Evolutionary conservation across 37 sponge, comb jelly and placozoan genomes (phyloP), one percentile per base, ranked within the genome.

Genomic region (Oopsacas minuta): DNA sequence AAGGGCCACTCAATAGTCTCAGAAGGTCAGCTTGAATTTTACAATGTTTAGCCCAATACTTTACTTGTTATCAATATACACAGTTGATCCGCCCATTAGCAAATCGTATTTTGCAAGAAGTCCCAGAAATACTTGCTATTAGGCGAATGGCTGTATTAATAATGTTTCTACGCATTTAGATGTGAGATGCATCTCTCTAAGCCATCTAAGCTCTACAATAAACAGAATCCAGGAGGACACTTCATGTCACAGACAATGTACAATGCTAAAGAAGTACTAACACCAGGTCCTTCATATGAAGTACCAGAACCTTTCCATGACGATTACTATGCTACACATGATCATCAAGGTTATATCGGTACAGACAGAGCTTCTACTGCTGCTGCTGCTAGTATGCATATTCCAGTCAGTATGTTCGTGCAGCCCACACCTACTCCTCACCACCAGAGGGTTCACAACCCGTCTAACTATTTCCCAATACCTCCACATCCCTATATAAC

Each of bases 161-260:
- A 17, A 46, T 22, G 17, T 46, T 22, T 22, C 51, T n/a, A 61
- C 75, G 7, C 30, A 32, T 10, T 20, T 61, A 61, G 75, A 37
- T 89, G 84, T 89, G 93, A 93, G 69, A 96, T 96, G 96, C 91
- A 91, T 37, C 89, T 96, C 37, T 86, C 90, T 49, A 96, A 96
- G 52, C 96, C 93, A 0, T 52, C 86, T 75, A 96, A 96, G 81
- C 86, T 96, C 83, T 52, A 84, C 84, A 95, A 92, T 86, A 88
- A 86, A 52, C 85, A 87, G 51, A 92, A 95, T 83, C 93, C 93
- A 23, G 91, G 95, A 10, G 95, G 92, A 53, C 88, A 88, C 85
- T 91, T 85, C 86, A 95, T 95, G 92, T 88, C 90, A 23, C 52
- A 86, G 0, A 89, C 91, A 23, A 92, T 95, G 92, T 92, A 85